phyloP scores from a whole-genome alignment of 2,113 vertebrate genomes.

The Planiliza haematocheilus region DNA sequence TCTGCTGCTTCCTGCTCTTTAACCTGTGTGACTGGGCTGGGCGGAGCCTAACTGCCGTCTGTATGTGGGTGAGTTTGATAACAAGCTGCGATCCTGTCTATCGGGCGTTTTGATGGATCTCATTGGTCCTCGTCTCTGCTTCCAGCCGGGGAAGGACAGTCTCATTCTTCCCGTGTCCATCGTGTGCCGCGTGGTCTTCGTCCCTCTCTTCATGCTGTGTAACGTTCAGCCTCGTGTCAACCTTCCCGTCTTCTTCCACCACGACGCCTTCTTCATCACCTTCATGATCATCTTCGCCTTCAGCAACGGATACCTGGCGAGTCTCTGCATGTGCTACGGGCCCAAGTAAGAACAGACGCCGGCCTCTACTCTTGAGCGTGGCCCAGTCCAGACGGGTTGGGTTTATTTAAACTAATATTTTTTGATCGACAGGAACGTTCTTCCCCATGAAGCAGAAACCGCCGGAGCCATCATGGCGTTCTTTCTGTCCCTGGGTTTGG shows the following conservation, averaged over 20 bases:
- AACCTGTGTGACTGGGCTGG: conserved; percentile 94
- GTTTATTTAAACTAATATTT: no score
- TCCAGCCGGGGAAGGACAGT: conserved; percentile 76
- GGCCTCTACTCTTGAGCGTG: no score
- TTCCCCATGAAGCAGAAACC: conserved; percentile 85
- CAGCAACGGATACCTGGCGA: conserved; percentile 87
- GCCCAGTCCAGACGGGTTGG: no score
- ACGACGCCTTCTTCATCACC: conserved; percentile 84
- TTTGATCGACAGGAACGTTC: conserved; percentile 82
- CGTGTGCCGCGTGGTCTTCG: conserved; percentile 78
- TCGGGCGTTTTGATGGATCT: no score
- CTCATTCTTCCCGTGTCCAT: conserved; percentile 81
- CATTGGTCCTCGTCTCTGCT: neutral
- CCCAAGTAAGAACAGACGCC: conserved; percentile 81
- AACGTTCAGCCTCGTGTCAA: conserved; percentile 76
- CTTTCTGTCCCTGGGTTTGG: conserved; percentile 89
- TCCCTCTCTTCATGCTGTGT: conserved; percentile 89
- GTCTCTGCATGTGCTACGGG: conserved; percentile 88
- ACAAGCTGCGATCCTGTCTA: no score
- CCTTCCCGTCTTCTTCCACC: conserved; percentile 80
- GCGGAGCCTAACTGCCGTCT: conserved; percentile 89
- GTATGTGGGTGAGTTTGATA: conserved; percentile 88
- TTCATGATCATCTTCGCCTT: conserved; percentile 87
- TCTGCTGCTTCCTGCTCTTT: conserved; percentile 93
- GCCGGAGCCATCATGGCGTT: conserved; percentile 91